phyloP scores from a whole-genome alignment of 2,888 invertebrate genomes.

The Serripes groenlandicus region DNA sequence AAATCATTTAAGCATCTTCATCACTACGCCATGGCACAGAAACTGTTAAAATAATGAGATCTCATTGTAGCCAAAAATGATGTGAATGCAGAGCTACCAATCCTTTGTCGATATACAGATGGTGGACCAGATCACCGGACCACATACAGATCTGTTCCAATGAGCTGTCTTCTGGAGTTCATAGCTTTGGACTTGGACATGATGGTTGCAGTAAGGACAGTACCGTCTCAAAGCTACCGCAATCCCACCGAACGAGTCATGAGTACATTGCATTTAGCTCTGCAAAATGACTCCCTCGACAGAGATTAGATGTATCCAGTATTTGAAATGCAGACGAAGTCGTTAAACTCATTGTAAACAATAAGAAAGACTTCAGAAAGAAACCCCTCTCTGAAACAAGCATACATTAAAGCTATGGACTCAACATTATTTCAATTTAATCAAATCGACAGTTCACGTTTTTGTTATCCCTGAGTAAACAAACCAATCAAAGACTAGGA shows the following conservation, averaged over 20 bases:
- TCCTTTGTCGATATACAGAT: constrained; percentile 50
- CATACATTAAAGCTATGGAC: neutral
- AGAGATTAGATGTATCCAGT: constrained; percentile 28
- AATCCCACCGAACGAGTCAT: constrained; percentile 26
- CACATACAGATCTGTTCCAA: constrained; percentile 42
- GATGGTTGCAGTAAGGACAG: constrained; percentile 45
- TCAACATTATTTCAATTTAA: neutral
- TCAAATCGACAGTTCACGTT: no score
- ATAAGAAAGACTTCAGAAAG: neutral
- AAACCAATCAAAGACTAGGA: no score
- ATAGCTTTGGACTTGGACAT: constrained; percentile 55
- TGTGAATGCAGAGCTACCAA: constrained; percentile 25
- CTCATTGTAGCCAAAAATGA: constrained; percentile 16
- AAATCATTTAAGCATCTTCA: constrained; percentile 49
- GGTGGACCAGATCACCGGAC: constrained; percentile 58
- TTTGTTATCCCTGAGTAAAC: no score
- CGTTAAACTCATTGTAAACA: neutral
- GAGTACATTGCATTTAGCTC: neutral
- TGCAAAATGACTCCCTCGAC: constrained; percentile 39
- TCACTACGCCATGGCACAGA: constrained; percentile 54
- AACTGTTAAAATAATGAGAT: constrained; percentile 28
- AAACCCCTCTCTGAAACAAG: neutral
- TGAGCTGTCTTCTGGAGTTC: constrained; percentile 36
- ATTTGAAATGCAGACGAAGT: constrained; percentile 27
- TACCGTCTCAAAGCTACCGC: constrained; percentile 44